Conservation (phyloP, 1,140 invertebrate species). For the Bombus balteatus region DNA sequence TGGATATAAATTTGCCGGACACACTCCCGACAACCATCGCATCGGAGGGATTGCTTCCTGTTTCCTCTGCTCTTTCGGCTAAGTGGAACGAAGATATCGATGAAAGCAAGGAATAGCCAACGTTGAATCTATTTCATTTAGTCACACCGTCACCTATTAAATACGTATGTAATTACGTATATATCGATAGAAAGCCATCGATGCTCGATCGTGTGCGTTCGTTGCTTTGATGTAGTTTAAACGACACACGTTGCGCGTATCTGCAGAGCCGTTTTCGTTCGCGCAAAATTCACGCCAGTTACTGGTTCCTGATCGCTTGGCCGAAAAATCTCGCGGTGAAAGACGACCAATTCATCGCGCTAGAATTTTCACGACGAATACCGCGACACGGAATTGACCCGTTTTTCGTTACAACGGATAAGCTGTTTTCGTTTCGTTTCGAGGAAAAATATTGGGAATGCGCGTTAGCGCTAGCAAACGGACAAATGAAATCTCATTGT, state of each 20-base stretch:
- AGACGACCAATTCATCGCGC: no score
- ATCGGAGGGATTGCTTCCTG: conserved; percentile 56
- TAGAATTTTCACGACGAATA: background rate
- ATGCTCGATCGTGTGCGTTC: no score
- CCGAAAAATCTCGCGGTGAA: no score
- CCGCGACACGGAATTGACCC: no score
- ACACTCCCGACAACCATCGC: conserved; percentile 44
- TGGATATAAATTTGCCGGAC: conserved; percentile 61
- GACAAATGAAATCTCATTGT: conserved; percentile 29
- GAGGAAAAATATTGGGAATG: background rate
- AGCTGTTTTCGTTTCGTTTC: background rate
- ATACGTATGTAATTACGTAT: background rate
- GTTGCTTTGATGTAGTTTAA: no score
- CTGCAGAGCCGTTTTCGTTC: no score
- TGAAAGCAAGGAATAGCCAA: background rate
- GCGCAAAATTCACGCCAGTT: no score
- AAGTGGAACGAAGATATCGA: conserved; percentile 50
- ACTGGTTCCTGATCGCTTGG: no score
- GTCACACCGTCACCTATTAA: background rate
- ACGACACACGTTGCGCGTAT: no score
- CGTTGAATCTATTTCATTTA: background rate
- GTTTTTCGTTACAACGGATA: background rate
- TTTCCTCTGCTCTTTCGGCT: conserved; percentile 35
- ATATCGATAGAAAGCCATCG: no score
- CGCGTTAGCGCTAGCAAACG: background rate